Evolutionary conservation across 2,888 invertebrate genomes (phyloP).

Genomic region (Neria commutata): DNA sequence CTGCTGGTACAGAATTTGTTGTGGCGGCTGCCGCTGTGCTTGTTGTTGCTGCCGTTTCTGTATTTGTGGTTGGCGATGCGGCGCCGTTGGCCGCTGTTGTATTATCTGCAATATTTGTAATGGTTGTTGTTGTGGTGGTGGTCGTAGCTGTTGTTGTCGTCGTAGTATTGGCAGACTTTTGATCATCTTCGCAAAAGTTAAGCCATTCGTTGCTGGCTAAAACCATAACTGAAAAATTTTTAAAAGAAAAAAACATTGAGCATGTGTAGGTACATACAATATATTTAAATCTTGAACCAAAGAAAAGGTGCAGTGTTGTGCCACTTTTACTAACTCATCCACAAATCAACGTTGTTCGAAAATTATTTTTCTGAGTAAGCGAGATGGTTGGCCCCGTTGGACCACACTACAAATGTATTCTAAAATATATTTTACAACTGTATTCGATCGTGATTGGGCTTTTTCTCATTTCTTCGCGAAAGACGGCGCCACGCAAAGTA

Average conservation of each 20-base stretch:
- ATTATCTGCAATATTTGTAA: constrained; percentile 15
- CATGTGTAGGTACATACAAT: no score
- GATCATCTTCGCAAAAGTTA: constrained; percentile 47
- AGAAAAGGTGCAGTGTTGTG: background rate
- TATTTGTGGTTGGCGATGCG: constrained; percentile 26
- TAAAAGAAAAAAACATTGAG: background rate
- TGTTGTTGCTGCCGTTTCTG: constrained; percentile 26
- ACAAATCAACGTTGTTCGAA: constrained; percentile 18
- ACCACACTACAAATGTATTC: no score
- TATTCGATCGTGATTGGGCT: no score
- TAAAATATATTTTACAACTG: no score
- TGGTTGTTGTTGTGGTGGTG: constrained; percentile 26
- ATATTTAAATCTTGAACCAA: background rate
- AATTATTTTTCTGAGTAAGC: constrained; percentile 12
- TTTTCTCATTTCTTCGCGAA: no score
- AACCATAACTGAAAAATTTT: constrained; percentile 52
- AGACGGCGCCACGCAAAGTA: no score
- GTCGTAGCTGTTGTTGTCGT: constrained; percentile 32
- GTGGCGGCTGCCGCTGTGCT: constrained; percentile 2
- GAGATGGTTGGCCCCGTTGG: no score
- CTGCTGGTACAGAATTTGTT: constrained; percentile 11
- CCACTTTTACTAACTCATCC: constrained; percentile 5
- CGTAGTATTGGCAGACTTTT: constrained; percentile 33
- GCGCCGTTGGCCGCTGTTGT: no score
- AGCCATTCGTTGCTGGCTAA: constrained; percentile 59